Conservation (phyloP, 1,140 invertebrate genomes). For the Brachystomella parvula region DNA sequence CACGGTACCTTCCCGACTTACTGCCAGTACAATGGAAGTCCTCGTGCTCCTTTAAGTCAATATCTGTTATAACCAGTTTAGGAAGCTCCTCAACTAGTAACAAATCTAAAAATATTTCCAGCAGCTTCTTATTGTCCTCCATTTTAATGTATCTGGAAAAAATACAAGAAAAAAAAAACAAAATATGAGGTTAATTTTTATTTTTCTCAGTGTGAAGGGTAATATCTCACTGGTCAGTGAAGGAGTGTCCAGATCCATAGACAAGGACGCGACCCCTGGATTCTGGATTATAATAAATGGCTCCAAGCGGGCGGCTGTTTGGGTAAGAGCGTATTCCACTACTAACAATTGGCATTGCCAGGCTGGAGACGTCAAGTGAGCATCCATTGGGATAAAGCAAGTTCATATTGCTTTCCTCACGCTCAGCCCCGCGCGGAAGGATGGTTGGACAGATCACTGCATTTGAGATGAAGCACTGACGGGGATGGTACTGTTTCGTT, state of each 20-base stretch:
- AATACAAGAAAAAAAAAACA: neutral
- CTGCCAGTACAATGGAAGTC: slow-evolving; percentile 80
- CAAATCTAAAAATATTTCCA: slow-evolving; percentile 80
- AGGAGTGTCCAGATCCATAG: slow-evolving; percentile 68
- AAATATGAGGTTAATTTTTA: too few species aligned
- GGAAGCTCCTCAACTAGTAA: slow-evolving; percentile 59
- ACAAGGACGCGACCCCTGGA: slow-evolving; percentile 61
- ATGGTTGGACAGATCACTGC: slow-evolving; percentile 54
- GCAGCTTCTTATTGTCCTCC: slow-evolving; percentile 84
- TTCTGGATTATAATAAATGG: slow-evolving; percentile 49
- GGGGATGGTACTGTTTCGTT: slow-evolving; percentile 96
- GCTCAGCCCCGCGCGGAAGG: neutral
- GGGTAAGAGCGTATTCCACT: slow-evolving; percentile 89
- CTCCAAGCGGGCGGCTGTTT: slow-evolving; percentile 85
- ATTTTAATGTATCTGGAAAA: slow-evolving; percentile 70
- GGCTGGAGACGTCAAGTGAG: slow-evolving; percentile 81
- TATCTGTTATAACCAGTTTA: slow-evolving; percentile 69
- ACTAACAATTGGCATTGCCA: slow-evolving; percentile 73
- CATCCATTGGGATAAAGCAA: slow-evolving; percentile 95
- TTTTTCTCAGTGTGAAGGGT: too few species aligned
- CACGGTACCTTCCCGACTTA: slow-evolving; percentile 71
- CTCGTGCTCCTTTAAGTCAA: slow-evolving; percentile 84
- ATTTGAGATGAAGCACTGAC: slow-evolving; percentile 84
- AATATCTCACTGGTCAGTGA: slow-evolving; percentile 53
- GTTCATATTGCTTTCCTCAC: slow-evolving; percentile 47